Evolutionary conservation across 2,888 invertebrate genomes (phyloP), one percentile per base, ranked within the genome.

Genomic region (Scaptomyza polygonia): DNA sequence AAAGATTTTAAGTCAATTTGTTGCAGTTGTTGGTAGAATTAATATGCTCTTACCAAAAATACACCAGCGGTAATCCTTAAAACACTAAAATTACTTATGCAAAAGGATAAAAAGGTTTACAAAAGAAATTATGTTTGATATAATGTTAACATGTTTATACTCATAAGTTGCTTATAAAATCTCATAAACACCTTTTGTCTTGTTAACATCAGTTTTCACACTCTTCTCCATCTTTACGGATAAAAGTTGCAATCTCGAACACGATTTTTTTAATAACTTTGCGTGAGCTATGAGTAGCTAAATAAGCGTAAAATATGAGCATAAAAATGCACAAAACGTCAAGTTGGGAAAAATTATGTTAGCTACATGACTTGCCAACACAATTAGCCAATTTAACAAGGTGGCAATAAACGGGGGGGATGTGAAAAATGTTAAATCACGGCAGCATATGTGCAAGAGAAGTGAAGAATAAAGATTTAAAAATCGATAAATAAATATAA

Each of bases 341-440:
- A 9, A 48, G 21, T 34, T 34, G 34, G 25, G 11, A 14, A 52
- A 69, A 80, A 72, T 86, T 49, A 80, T 80, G 67, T 34, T 5
- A 34, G 58, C 68, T 71, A 80, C 86, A 86, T 86, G 81, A 81
- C 84, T 84, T 67, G 75, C 65, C 78, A 53, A 47, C 61, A 68
- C 80, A 80, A 84, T 84, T 72, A 48, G 68, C 58, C 68, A 75
- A 75, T 75, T 86, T 72, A 11, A 43, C 7, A 21, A 66, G 53
- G 48, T 53, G 29, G 44, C 51, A 65, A 18, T 12, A n/a, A n/a
- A n/a, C n/a, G n/a, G n/a, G 11, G 32, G 25, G 27, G 8, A 11
- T 11, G 36, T 12, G 27, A 6, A 21, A 34, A 40, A 16, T 14
- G 27, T 32, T 7, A 27, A 42, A 62, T 14, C 18, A 52, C 39